phyloP scores from a whole-genome alignment of 2,888 invertebrate genomes.

The Spodoptera exigua region DNA sequence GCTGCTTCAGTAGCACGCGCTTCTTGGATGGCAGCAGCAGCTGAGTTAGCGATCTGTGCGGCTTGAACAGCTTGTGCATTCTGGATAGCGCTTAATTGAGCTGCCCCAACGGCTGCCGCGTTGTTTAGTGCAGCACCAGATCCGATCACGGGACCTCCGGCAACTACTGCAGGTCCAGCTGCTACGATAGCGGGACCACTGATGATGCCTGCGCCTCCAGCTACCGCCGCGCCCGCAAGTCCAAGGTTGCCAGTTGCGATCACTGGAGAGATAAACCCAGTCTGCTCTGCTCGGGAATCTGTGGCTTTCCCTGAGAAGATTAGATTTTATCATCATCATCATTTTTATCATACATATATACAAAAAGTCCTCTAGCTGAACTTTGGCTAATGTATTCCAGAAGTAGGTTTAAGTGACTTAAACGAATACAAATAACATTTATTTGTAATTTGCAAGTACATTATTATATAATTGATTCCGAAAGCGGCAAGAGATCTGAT shows the following conservation, averaged over 20 bases:
- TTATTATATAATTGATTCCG: no score
- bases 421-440: no score
- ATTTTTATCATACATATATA: no score
- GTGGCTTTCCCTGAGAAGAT: conserved; percentile 64
- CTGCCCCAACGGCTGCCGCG: conserved; percentile 81
- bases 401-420: no score
- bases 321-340: no score
- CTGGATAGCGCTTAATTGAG: conserved; percentile 84
- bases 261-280: conserved; percentile 63
- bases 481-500: neutral
- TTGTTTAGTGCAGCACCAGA: conserved; percentile 78
- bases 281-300: conserved; percentile 71
- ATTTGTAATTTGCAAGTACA: no score
- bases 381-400: no score
- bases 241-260: conserved; percentile 55
- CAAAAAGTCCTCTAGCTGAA: no score
- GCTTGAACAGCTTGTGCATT: conserved; percentile 85
- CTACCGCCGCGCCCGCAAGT: no score
- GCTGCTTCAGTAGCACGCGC: conserved; percentile 82
- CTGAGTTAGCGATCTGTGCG: conserved; percentile 81
- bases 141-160: conserved; percentile 63
- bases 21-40: conserved; percentile 83
- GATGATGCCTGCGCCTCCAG: conserved; percentile 22
- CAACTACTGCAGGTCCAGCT: conserved; percentile 50
- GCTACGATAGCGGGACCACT: conserved; percentile 27